Base-by-base conservation (phyloP, 2,888 invertebrate species). In the Nomada hirtipes region DNA sequence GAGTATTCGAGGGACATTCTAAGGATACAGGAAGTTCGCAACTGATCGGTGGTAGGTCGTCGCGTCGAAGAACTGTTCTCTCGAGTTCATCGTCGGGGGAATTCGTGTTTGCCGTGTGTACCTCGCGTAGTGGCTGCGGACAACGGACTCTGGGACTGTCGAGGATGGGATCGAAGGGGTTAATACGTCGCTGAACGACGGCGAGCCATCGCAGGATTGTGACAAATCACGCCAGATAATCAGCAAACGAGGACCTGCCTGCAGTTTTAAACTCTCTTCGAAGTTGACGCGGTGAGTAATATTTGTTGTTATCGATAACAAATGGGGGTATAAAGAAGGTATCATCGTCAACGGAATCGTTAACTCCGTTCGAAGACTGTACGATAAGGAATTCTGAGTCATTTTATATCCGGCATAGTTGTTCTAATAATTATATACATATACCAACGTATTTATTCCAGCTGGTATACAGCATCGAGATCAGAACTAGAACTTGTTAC, bases 271-370 rank as follows among this genome's bases (percentile, higher is more conserved):
- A 63, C 55, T 71, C 36, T 26, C 50, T 47, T 82, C 47, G 50
- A 71, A 36, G 29, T 20, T 20, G 4, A 44, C 52, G 10, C 47
- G 76, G 82, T 82, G 82, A 82, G 82, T 82, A n/a, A n/a, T 18
- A 0, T 3, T 4, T 55, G n/a, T 23, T 18, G 18, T 9, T n/a
- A 1, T 53, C 7, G 53, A 53, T 18, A 15, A 47, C 15, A 47
- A 13, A 47, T 10, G 13, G 47, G 36, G 36, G 36, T 36, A 7
- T 36, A 36, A 36, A 1, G 36, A 4, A 7, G 36, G 36, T 36
- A 36, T 7, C 36, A 36, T 36, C 36, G 36, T 0, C 36, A 7
- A 36, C 36, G 36, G 36, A 7, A 36, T 36, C 36, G 4, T 36
- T 36, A 36, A 36, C 7, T 36, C 0, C 36, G 36, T 36, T 36